Percentiles rank a stretch among this genome's conserved stretches.
Evolutionary conservation across 1,140 invertebrate genomes (phyloP).

Genomic region (Coenobita brevimanus): DNA sequence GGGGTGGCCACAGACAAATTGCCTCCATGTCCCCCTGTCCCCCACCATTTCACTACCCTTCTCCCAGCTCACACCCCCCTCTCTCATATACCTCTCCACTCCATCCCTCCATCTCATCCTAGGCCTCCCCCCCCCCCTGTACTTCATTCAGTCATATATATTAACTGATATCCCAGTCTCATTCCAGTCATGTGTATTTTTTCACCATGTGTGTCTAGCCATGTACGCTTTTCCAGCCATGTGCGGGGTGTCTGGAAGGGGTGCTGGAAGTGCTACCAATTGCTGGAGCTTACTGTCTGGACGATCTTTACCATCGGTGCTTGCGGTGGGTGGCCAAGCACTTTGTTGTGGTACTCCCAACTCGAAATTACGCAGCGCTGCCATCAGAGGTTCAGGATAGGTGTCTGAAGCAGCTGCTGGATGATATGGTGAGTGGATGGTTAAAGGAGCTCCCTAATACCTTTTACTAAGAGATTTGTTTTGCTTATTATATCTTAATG

Average conservation of each 20-base stretch:
- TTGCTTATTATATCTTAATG: too few relatives aligned
- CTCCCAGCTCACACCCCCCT: too few relatives aligned
- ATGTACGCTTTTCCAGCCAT: slow-evolving; percentile 68
- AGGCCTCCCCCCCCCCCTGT: too few relatives aligned
- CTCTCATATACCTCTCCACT: too few relatives aligned
- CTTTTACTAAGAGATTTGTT: too few relatives aligned
- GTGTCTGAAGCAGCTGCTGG: slow-evolving; percentile 70
- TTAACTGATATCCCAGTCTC: background rate
- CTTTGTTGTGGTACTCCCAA: slow-evolving; percentile 73
- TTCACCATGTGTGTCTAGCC: too few relatives aligned
- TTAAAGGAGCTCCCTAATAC: slow-evolving; percentile 27
- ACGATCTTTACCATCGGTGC: slow-evolving; percentile 72
- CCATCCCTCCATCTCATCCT: too few relatives aligned
- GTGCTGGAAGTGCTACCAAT: slow-evolving; percentile 72
- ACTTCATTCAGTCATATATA: too few relatives aligned
- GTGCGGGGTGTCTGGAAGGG: slow-evolving; percentile 72
- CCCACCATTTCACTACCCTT: too few relatives aligned
- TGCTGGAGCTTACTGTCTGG: slow-evolving; percentile 72
- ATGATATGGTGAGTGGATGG: slow-evolving; percentile 60
- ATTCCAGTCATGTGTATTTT: background rate
- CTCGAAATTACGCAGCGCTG: slow-evolving; percentile 72
- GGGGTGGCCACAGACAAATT: too few relatives aligned
- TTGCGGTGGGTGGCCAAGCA: slow-evolving; percentile 73
- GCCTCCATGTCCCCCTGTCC: background rate
- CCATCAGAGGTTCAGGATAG: slow-evolving; percentile 72